A percentile compares a stretch with the other conserved stretches of the same genome.
Evolutionary conservation across 2,888 invertebrate genomes (phyloP).

Genomic region (Argyra leucocephala): DNA sequence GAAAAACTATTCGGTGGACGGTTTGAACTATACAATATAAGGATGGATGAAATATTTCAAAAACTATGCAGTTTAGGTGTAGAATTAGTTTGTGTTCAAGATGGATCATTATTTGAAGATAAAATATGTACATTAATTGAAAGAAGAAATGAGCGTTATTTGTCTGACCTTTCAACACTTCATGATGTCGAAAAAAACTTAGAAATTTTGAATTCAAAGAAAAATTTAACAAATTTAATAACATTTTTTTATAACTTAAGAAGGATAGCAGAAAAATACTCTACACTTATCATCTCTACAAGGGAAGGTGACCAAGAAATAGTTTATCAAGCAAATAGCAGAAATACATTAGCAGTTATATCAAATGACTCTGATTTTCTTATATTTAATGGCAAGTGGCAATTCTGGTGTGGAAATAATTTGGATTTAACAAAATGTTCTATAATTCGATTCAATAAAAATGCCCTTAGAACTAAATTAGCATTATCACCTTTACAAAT

Average conservation of each 20-base stretch:
- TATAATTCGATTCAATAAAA: constrained; percentile 16
- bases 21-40: constrained; percentile 14
- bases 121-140: constrained; percentile 13
- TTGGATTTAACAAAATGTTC: constrained; percentile 11
- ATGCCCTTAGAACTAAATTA: constrained; percentile 13
- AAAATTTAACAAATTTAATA: not conserved
- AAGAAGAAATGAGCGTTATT: constrained; percentile 19
- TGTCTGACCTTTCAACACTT: no score
- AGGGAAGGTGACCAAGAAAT: constrained; percentile 22
- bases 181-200: not conserved
- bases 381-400: constrained; percentile 20
- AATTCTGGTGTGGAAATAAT: constrained; percentile 15
- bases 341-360: constrained; percentile 19
- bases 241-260: constrained; percentile 12
- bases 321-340: constrained; percentile 17
- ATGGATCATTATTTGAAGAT: constrained; percentile 13
- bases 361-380: constrained; percentile 21
- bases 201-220: not conserved
- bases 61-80: constrained; percentile 14
- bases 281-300: constrained; percentile 8
- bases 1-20: constrained; percentile 19
- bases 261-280: constrained; percentile 11
- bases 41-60: not conserved
- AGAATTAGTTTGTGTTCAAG: constrained; percentile 15
- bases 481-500: constrained; percentile 16